These are phyloP conservation scores for Chondrosia reniformis DNA, from an alignment of 37 sponge, comb jelly and placozoan genomes.

Conservation along the genomic window DNA sequence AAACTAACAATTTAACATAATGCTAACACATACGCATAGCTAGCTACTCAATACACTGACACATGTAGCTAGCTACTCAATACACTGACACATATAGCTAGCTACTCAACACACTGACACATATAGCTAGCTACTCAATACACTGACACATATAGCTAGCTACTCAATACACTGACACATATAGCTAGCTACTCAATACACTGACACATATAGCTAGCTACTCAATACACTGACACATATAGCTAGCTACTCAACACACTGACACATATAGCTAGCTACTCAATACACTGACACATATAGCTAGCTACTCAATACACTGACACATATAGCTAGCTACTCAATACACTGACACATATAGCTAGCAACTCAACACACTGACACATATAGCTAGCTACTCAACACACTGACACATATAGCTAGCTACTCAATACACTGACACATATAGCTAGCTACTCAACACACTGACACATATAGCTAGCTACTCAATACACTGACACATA, in stretches of 20 bases:
- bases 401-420: slow-evolving; percentile 40
- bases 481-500: neutral
- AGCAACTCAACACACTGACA: neutral
- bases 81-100: neutral
- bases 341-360: neutral
- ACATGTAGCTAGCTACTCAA: neutral
- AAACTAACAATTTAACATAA: neutral
- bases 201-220: neutral
- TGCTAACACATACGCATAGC: neutral
- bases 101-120: neutral
- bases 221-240: slow-evolving; percentile 37
- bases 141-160: neutral
- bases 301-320: neutral
- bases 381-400: neutral
- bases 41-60: neutral
- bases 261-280: neutral
- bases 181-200: neutral
- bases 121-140: neutral
- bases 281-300: neutral
- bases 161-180: neutral
- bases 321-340: neutral
- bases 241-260: neutral
- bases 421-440: neutral
- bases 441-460: neutral
- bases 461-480: neutral